Base-by-base conservation (phyloP, 2,888 invertebrate species). In the Glaucopsyche alexis region DNA sequence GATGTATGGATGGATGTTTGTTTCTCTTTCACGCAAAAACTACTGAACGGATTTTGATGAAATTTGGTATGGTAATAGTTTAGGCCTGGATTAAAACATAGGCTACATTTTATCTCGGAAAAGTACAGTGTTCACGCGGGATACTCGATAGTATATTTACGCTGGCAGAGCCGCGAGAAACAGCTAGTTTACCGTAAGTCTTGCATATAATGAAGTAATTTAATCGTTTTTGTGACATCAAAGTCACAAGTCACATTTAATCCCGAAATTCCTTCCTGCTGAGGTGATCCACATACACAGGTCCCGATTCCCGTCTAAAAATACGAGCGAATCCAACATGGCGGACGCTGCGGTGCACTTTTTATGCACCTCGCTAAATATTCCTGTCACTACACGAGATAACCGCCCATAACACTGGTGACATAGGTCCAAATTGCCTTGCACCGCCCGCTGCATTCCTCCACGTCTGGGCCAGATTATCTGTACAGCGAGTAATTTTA, bases 361-460 rank as follows among this genome's bases (percentile, higher is more conserved):
- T 91, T 91, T 91, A 87, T 87, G 85, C 87, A 86, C 79, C 84
- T 79, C 82, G 85, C 84, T 84, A 83, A 87, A 85, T 83, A 82
- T 82, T 78, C 74, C 55, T 76, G 75, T 72, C 49, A 75, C 72
- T 72, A 75, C 74, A 64, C 14, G 70, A 49, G 40, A 40, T 19
- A 45, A 29, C 45, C 65, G 66, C 55, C 75, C 74, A 72, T 71
- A 4, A 13, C 19, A 3, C 69, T 0, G 9, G 45, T 16, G 14
- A 0, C 29, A 55, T 71, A 73, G 78, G 71, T 49, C 65, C 40
- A 77, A 64, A 74, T 72, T 78, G 52, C 76, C 74, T 42, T 71
- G 75, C 49, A 71, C 47, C 60, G 52, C 16, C 3, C 64, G 60
- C 66, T 74, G 76, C 80, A 79, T 80, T 80, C 80, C 79, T 71